phyloP scores from a whole-genome alignment of 1,140 invertebrate species.

The Ctenoplectra terminalis region DNA sequence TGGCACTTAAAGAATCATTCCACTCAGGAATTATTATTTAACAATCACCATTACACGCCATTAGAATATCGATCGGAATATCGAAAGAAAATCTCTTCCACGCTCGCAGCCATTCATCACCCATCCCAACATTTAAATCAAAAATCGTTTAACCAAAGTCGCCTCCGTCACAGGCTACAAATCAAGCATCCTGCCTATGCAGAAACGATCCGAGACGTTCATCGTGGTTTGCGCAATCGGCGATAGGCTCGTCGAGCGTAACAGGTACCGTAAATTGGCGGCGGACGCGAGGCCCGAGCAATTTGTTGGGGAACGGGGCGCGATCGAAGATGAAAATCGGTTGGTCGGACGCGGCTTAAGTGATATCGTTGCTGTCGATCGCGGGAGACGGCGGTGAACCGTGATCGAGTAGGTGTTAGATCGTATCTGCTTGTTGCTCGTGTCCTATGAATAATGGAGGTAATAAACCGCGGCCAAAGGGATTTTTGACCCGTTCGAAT shows the following conservation, averaged over 20 bases:
- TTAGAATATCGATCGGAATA: too few relatives aligned
- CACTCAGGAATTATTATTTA: too few relatives aligned
- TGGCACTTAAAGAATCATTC: too few relatives aligned
- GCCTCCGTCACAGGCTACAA: not conserved
- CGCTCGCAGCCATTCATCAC: too few relatives aligned
- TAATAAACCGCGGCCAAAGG: slow-evolving; percentile 30
- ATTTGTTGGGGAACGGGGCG: slow-evolving; percentile 27
- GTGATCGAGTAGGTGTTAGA: slow-evolving; percentile 56
- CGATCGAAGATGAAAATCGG: slow-evolving; percentile 55
- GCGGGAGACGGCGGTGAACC: slow-evolving; percentile 34
- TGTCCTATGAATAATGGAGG: slow-evolving; percentile 54
- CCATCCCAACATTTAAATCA: too few relatives aligned
- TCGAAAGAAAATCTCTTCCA: too few relatives aligned
- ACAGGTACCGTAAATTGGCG: slow-evolving; percentile 18
- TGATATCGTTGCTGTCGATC: slow-evolving; percentile 54
- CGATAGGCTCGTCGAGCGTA: not conserved
- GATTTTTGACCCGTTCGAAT: slow-evolving; percentile 32
- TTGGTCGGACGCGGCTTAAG: slow-evolving; percentile 43
- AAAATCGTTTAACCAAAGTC: not conserved
- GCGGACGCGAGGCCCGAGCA: not conserved
- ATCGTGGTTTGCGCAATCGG: not conserved
- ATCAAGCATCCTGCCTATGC: not conserved
- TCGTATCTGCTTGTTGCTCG: slow-evolving; percentile 50
- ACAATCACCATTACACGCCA: too few relatives aligned
- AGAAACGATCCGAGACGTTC: not conserved